phyloP scores from a whole-genome alignment of 2,888 invertebrate genomes.

The Arge pagana region DNA sequence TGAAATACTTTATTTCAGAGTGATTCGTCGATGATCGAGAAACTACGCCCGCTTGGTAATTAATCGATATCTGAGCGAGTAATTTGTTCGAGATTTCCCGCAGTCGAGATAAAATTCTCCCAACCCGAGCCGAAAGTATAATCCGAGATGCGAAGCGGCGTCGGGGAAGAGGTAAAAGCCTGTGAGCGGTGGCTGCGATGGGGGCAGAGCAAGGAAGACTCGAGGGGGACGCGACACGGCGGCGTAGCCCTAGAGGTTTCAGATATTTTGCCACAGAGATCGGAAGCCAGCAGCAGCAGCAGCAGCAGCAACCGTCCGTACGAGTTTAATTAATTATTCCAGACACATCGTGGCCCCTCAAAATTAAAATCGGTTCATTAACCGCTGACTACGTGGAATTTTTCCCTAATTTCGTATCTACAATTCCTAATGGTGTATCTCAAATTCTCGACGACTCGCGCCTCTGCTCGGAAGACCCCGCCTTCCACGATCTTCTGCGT shows the following conservation, averaged over 20 bases:
- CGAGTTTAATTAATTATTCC: slow-evolving; percentile 43
- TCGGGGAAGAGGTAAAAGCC: not conserved
- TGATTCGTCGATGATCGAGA: too few species aligned
- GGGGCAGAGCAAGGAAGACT: not conserved
- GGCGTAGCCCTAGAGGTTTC: too few species aligned
- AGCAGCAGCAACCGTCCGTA: not conserved
- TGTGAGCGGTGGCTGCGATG: not conserved
- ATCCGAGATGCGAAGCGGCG: too few species aligned
- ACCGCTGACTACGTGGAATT: slow-evolving; percentile 41
- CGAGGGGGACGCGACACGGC: not conserved
- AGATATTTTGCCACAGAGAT: too few species aligned
- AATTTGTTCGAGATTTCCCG: slow-evolving; percentile 17
- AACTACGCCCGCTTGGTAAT: slow-evolving; percentile 2
- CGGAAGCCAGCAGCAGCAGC: too few species aligned
- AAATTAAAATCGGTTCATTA: slow-evolving; percentile 49
- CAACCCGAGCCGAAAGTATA: too few species aligned
- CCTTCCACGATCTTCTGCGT: too few species aligned
- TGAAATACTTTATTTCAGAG: too few species aligned
- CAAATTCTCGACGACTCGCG: not conserved
- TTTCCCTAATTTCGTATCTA: slow-evolving; percentile 29
- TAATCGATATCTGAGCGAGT: slow-evolving; percentile 6
- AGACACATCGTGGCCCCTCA: slow-evolving; percentile 33
- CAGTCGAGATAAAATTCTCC: slow-evolving; percentile 14
- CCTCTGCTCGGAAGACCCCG: too few species aligned
- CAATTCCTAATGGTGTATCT: slow-evolving; percentile 2